Percentiles rank a stretch among this genome's conserved stretches.
Evolutionary conservation across 2,113 vertebrate species (phyloP).

Genomic region (Psophia crepitans): DNA sequence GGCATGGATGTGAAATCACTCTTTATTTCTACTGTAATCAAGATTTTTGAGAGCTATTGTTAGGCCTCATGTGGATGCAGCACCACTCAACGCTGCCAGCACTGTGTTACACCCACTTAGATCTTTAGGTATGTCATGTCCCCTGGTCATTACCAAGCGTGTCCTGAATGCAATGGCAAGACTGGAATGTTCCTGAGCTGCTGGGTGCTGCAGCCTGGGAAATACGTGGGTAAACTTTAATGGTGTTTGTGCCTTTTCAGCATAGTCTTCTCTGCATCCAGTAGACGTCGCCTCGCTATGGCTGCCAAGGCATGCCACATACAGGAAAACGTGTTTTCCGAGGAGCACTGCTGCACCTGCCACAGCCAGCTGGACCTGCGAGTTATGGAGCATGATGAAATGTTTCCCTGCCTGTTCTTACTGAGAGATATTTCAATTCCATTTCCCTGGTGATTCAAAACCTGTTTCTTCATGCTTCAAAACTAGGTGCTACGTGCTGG

Average conservation of each 20-base stretch:
- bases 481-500: background rate
- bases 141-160: background rate
- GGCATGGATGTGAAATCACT: background rate
- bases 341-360: background rate
- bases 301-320: background rate
- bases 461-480: slow-evolving; percentile 42
- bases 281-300: background rate
- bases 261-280: background rate
- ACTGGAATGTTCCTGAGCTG: background rate
- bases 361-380: background rate
- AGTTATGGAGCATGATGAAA: background rate
- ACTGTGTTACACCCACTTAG: background rate
- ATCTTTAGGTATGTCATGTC: background rate
- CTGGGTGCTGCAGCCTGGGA: background rate
- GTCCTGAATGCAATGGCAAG: background rate
- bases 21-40: background rate
- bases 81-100: background rate
- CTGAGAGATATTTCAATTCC: background rate
- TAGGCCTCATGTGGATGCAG: background rate
- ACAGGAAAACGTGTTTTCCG: background rate
- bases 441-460: background rate
- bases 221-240: background rate
- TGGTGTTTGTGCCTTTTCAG: background rate
- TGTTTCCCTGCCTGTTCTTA: background rate
- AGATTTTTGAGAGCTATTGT: background rate